These are phyloP conservation scores for Noturus placidus DNA, from an alignment of 2,113 vertebrate species.

Conservation along the genomic window DNA sequence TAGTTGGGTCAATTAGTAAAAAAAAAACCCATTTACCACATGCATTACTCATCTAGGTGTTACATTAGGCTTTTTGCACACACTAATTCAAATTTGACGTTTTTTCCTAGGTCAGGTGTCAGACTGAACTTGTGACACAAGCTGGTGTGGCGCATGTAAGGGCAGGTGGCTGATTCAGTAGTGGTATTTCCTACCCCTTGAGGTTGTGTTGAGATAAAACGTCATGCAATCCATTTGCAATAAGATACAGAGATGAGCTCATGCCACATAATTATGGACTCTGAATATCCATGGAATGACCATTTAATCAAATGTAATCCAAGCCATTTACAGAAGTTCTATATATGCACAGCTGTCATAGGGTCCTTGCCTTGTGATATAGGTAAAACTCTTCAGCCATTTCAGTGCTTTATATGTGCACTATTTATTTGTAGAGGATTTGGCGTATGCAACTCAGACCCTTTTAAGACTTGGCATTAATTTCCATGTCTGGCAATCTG, in stretches of 20 bases:
- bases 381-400: neutral
- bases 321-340: neutral
- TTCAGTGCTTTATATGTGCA: neutral
- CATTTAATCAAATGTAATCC: neutral
- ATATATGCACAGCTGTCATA: neutral
- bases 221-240: neutral
- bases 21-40: neutral
- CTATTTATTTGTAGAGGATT: neutral
- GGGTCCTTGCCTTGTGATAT: neutral
- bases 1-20: neutral
- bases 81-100: neutral
- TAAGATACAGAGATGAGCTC: neutral
- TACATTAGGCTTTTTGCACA: conserved; percentile 1
- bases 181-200: neutral
- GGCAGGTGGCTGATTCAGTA: neutral
- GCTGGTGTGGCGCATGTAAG: neutral
- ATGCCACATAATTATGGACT: neutral
- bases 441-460: neutral
- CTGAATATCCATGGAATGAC: neutral
- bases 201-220: neutral
- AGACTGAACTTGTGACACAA: neutral
- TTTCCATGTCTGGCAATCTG: neutral
- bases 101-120: conserved; percentile 6
- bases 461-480: neutral
- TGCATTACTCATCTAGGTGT: neutral